Base-by-base conservation (phyloP, 2,113 vertebrate species). In the Xiphorhynchus elegans region DNA sequence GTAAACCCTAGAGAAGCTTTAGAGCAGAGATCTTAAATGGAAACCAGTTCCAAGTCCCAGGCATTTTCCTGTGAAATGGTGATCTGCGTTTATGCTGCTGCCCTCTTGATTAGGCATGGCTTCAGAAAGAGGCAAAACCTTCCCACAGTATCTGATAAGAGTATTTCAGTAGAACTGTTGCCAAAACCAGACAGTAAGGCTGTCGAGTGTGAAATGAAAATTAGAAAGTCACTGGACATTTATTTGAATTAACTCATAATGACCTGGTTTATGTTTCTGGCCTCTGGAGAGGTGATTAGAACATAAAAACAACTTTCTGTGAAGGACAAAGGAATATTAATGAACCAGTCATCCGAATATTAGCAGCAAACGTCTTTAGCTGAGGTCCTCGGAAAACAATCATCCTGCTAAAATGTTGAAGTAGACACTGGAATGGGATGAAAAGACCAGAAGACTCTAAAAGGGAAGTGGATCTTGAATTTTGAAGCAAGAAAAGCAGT, bases 141-240 rank as follows among this genome's bases (percentile, higher is more conserved):
- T 44, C 28, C 40, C 11, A 84, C 64, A 93, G 80, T 76, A 89
- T 76, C 56, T 67, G 46, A 68, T 74, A 37, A 56, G 68, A n/a
- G 11, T n/a, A 26, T 68, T 74, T 75, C 75, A 78, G 39, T 33
- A 13, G 50, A 73, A 64, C 40, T 58, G 13, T 73, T 96, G 79
- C 79, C 75, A 92, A 94, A 92, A 91, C 33, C 60, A 17, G 10
- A 50, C 7, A 10, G 55, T 53, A 69, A 93, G 25, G 79, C 56
- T 81, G 35, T 84, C 83, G 50, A 92, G 56, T 90, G 62, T 93
- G 86, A 97, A 96, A 94, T 84, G 40, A 87, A 90, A 90, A 90
- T 93, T 79, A 92, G 75, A 8, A 74, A 90, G 39, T 90, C 49
- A 17, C 60, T 69, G 56, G 68, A 25, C 52, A n/a, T 78, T 82